A percentile compares a stretch with the other conserved stretches of the same genome.
Evolutionary conservation across 2,113 vertebrate species (phyloP).

Genomic region (Caracal caracal): DNA sequence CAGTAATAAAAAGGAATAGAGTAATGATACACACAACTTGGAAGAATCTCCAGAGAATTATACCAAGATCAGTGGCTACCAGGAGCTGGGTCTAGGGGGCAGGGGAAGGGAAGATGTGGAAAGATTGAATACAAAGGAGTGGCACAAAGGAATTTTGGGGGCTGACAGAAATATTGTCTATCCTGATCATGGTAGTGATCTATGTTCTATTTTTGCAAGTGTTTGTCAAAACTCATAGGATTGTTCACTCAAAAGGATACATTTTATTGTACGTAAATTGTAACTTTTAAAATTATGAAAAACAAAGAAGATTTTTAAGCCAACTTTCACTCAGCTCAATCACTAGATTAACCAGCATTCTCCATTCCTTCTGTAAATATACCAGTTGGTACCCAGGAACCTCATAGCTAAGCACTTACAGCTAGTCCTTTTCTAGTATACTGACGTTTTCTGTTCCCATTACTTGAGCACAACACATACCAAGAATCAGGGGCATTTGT

Average conservation of each 20-base stretch:
- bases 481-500: not conserved
- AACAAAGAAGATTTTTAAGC: slow-evolving; percentile 11
- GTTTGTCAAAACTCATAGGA: not conserved
- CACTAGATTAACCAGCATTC: not conserved
- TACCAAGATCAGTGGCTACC: not conserved
- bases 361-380: not conserved
- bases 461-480: not conserved
- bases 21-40: not conserved
- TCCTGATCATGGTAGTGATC: not conserved
- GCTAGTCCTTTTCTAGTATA: not conserved
- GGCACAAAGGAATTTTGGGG: not conserved
- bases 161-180: not conserved
- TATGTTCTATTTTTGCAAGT: not conserved
- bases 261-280: not conserved
- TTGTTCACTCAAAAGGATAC: not conserved
- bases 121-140: not conserved
- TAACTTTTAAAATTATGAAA: slow-evolving; percentile 22
- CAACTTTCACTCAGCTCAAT: not conserved
- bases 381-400: not conserved
- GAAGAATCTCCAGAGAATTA: not conserved
- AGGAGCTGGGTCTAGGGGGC: not conserved
- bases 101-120: too few species aligned
- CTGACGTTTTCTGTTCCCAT: not conserved
- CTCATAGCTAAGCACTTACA: not conserved
- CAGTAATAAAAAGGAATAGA: not conserved